These are phyloP conservation scores for Iselma pallidipennis DNA, from an alignment of 2,888 invertebrate genomes.

Conservation along the genomic window DNA sequence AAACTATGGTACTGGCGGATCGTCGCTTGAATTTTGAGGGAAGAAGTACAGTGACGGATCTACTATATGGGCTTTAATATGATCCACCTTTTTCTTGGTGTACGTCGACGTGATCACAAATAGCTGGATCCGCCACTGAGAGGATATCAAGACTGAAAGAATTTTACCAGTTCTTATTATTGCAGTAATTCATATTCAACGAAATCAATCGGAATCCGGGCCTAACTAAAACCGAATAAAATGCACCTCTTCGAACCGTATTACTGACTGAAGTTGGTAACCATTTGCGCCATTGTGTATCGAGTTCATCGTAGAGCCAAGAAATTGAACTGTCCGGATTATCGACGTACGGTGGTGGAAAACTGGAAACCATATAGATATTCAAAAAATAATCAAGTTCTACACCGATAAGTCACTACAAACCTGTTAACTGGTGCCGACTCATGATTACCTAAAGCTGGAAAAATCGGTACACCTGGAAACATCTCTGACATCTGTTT, in stretches of 20 bases:
- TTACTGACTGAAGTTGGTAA: constrained; percentile 84
- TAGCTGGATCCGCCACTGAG: too few relatives aligned
- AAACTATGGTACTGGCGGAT: too few relatives aligned
- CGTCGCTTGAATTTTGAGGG: too few relatives aligned
- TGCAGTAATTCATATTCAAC: constrained; percentile 96
- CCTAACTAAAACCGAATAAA: constrained; percentile 88
- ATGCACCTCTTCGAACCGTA: constrained; percentile 84
- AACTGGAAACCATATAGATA: constrained; percentile 61
- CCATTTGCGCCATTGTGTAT: constrained; percentile 91
- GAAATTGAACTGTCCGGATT: constrained; percentile 79
- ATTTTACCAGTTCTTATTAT: constrained; percentile 90
- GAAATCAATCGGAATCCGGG: constrained; percentile 91
- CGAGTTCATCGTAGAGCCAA: constrained; percentile 91
- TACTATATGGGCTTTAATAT: too few relatives aligned
- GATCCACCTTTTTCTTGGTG: too few relatives aligned
- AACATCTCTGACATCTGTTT: constrained; percentile 85
- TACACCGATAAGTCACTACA: constrained; percentile 19
- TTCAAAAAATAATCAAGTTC: constrained; percentile 3
- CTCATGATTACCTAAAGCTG: constrained; percentile 96
- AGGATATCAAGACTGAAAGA: too few relatives aligned
- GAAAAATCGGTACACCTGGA: constrained; percentile 90
- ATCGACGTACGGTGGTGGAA: constrained; percentile 84
- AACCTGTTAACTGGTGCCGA: constrained; percentile 93
- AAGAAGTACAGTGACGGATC: too few relatives aligned
- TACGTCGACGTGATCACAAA: too few relatives aligned